Conservation (phyloP, 2,888 invertebrate genomes). For the Ditylenchus weischeri region DNA sequence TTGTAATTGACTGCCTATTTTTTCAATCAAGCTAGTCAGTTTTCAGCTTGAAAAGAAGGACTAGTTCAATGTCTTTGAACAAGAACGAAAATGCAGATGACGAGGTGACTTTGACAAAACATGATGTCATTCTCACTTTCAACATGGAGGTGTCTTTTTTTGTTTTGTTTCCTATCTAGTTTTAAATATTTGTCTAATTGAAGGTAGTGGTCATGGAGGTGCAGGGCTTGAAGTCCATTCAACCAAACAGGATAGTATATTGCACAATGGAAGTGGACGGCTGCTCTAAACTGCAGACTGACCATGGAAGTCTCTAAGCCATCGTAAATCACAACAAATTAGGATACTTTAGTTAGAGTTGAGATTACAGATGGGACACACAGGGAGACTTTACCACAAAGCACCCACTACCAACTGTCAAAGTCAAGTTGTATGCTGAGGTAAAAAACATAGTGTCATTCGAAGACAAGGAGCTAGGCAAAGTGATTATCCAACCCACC, state of each 20-base stretch:
- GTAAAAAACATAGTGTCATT: constrained; percentile 94
- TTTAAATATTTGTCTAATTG: constrained; percentile 19
- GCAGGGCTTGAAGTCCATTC: constrained; percentile 90
- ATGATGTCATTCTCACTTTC: constrained; percentile 73
- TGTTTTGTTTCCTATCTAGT: no score
- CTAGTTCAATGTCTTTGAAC: constrained; percentile 66
- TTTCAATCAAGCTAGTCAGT: neutral
- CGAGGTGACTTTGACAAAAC: constrained; percentile 90
- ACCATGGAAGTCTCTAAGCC: constrained; percentile 97
- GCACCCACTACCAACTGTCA: constrained; percentile 91
- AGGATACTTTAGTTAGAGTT: no score
- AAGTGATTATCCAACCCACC: constrained; percentile 63
- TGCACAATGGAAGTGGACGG: constrained; percentile 99
- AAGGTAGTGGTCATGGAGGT: constrained; percentile 99
- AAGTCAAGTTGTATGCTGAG: constrained; percentile 94
- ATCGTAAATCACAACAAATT: constrained; percentile 49
- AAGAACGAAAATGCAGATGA: constrained; percentile 78
- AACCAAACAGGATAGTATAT: constrained; percentile 95
- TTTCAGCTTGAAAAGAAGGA: constrained; percentile 56
- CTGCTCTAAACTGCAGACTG: constrained; percentile 95
- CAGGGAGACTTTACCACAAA: constrained; percentile 98
- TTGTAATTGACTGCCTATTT: neutral
- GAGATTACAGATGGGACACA: constrained; percentile 84
- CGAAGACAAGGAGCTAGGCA: constrained; percentile 74
- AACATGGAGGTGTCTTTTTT: constrained; percentile 92